Base-by-base conservation (phyloP, 2,888 invertebrate species). In the Lumbricus terrestris region DNA sequence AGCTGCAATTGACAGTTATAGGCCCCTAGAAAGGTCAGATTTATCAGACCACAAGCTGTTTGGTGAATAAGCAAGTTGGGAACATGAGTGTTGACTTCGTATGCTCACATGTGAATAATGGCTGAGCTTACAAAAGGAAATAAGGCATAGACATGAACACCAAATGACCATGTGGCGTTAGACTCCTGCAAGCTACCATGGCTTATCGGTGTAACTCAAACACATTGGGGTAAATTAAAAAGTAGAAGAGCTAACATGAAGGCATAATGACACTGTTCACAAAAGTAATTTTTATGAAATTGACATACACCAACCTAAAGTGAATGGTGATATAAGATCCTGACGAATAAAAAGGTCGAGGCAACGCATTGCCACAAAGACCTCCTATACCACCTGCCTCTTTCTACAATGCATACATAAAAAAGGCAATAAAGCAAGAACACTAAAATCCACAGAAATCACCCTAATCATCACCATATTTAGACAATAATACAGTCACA, bases 361-460 rank as follows among this genome's bases (percentile, higher is more conserved):
- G 94, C 82, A 93, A 91, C 34, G 92, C 92, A 90, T 92, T 92
- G 23, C 94, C 94, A 93, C 94, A 94, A 85, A 94, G 91, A 34
- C 94, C 94, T 82, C 92, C 92, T 85, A 94, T 94, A 35, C 94
- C 94, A 13, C 94, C 94, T 15, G 94, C 94, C 85, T 94, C 93
- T 90, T 92, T 92, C 94, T 94, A 93, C 82, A 91, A 90, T 69
- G 29, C 69, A 69, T n/a, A 69, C 29, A 29, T n/a, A 69, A n/a
- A 29, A 69, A 29, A 69, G n/a, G 54, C 69, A 69, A 4, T 69
- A 8, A n/a, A 69, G 2, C 29, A 69, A 69, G 5, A n/a, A n/a
- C n/a, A n/a, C n/a, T 29, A 69, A 69, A 29, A 69, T 69, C 69
- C 3, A 69, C 69, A 69, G 69, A 11, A 69, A 29, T 23, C 23